Percentiles rank a stretch among this genome's conserved stretches.
These are phyloP conservation scores for Pitta sordida DNA, from an alignment of 2,113 vertebrate genomes.

Conservation along the genomic window DNA sequence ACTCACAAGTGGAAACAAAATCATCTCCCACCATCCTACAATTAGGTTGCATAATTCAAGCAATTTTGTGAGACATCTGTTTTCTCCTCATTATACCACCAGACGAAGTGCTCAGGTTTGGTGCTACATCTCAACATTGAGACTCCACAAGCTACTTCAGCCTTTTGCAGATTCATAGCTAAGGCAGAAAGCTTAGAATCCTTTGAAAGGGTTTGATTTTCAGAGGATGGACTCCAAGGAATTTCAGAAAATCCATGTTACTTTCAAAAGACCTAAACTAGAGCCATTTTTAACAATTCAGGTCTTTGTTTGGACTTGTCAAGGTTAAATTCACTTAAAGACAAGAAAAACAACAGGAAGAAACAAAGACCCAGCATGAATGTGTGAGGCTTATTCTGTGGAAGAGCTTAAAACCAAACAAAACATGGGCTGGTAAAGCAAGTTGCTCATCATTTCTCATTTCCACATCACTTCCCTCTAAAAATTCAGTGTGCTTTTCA, in stretches of 20 bases:
- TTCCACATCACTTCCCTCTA: background rate
- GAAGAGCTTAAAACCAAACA: background rate
- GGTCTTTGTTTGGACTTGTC: background rate
- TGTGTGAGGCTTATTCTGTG: background rate
- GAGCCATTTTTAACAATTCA: background rate
- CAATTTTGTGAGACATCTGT: background rate
- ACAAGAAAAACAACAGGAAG: background rate
- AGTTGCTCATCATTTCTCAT: background rate
- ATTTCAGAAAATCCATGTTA: background rate
- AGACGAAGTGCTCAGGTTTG: background rate
- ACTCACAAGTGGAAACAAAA: background rate
- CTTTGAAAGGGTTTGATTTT: background rate
- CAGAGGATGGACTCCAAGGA: background rate
- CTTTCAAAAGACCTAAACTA: background rate
- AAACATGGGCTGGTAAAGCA: background rate
- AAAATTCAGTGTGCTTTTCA: background rate
- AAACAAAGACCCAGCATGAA: background rate
- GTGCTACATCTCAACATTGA: background rate
- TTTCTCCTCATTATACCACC: background rate
- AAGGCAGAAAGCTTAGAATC: background rate
- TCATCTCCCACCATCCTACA: background rate
- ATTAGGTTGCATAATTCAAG: background rate
- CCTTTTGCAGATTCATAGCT: background rate
- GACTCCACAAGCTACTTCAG: background rate
- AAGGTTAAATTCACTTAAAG: background rate